These are phyloP conservation scores for Leucozona laternaria DNA, from an alignment of 2,888 invertebrate genomes.

Conservation along the genomic window DNA sequence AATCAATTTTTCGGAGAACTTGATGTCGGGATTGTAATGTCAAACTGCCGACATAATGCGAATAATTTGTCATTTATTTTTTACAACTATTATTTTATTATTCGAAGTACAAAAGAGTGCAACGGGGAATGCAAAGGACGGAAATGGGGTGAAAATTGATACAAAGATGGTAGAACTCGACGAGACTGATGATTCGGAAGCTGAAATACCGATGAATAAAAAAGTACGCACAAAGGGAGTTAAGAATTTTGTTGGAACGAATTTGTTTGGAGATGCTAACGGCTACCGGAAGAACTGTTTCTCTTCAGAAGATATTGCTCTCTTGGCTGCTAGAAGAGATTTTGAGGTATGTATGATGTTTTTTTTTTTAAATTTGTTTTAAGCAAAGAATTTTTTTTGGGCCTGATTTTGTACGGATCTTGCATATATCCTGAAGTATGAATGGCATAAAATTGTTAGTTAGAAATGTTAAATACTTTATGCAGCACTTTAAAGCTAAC, in stretches of 20 bases:
- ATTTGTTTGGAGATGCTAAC: constrained; percentile 79
- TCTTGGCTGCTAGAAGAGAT: constrained; percentile 80
- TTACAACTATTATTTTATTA: constrained; percentile 44
- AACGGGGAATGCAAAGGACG: constrained; percentile 17
- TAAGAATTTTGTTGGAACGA: constrained; percentile 81
- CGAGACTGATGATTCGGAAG: constrained; percentile 41
- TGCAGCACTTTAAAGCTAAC: too few species aligned
- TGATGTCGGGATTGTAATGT: constrained; percentile 43
- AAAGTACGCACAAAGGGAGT: constrained; percentile 8
- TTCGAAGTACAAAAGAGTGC: constrained; percentile 23
- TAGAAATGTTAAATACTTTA: too few species aligned
- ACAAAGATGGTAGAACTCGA: constrained; percentile 60
- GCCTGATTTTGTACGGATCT: not conserved
- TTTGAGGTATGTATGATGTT: constrained; percentile 81
- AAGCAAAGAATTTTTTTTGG: not conserved
- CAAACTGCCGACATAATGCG: constrained; percentile 59
- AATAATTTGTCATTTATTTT: constrained; percentile 66
- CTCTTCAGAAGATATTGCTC: constrained; percentile 80
- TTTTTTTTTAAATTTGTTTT: not conserved
- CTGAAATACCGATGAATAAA: constrained; percentile 11
- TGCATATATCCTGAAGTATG: not conserved
- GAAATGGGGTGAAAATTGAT: constrained; percentile 36
- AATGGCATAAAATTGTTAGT: too few species aligned
- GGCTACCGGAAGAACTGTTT: constrained; percentile 80
- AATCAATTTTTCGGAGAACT: constrained; percentile 47